These are phyloP conservation scores for Petrolisthes cinctipes DNA, from an alignment of 2,888 invertebrate genomes.

Conservation along the genomic window DNA sequence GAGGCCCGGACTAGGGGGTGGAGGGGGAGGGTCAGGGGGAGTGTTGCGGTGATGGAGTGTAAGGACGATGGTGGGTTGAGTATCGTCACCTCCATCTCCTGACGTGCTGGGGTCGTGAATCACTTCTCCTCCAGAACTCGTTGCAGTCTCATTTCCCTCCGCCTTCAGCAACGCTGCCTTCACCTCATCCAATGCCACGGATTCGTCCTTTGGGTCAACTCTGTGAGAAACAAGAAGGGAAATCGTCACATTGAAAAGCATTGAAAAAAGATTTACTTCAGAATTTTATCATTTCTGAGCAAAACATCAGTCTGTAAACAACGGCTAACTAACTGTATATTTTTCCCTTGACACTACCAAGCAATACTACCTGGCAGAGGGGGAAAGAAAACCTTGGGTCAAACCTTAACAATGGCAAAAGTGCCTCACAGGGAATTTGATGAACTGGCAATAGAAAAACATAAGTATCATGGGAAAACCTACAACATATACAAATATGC, in stretches of 20 bases:
- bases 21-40: conserved; percentile 23
- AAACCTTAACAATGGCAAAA: no score
- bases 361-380: no score
- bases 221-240: conserved; percentile 23
- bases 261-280: background rate
- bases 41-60: conserved; percentile 41
- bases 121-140: conserved; percentile 22
- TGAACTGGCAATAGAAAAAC: no score
- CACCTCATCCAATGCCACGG: conserved; percentile 44
- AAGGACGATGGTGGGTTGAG: conserved; percentile 48
- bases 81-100: background rate
- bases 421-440: no score
- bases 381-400: no score
- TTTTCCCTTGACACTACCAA: no score
- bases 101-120: conserved; percentile 26
- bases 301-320: no score
- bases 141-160: conserved; percentile 21
- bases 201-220: conserved; percentile 50
- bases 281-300: no score
- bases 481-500: no score
- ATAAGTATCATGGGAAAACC: no score
- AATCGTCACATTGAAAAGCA: background rate
- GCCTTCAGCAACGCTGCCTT: conserved; percentile 47
- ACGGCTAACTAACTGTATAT: no score
- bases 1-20: conserved; percentile 39